Evolutionary conservation across 1,140 invertebrate genomes (phyloP).

Genomic region (Ptiloglossa arizonensis): DNA sequence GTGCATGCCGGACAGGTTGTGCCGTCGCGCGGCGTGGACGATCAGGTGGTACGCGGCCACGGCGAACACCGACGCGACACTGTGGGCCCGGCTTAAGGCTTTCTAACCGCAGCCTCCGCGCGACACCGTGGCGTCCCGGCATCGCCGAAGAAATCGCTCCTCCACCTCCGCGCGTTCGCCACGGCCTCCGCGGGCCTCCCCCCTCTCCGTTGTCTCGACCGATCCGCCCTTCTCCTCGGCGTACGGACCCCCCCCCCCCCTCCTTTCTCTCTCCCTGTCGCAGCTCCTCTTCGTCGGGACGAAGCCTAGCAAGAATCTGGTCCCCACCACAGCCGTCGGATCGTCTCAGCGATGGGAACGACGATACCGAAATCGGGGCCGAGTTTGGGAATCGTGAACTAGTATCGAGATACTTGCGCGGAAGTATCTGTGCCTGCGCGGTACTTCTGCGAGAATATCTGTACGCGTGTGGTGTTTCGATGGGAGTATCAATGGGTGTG

Average conservation of each 20-base stretch:
- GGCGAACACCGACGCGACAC: not conserved
- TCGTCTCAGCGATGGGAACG: too few species aligned
- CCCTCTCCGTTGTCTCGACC: not conserved
- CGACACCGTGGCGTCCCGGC: conserved; percentile 10
- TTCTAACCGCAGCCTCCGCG: conserved; percentile 70
- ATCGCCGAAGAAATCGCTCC: conserved; percentile 35
- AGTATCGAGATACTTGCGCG: too few species aligned
- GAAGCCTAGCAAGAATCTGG: conserved; percentile 31
- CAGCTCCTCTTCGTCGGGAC: not conserved
- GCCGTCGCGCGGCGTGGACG: conserved; percentile 15
- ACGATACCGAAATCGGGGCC: too few species aligned
- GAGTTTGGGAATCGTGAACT: too few species aligned
- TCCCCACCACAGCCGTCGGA: conserved; percentile 13
- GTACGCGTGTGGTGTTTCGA: too few species aligned
- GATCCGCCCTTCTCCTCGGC: not conserved
- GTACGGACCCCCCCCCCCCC: not conserved
- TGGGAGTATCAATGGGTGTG: too few species aligned
- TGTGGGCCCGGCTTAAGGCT: conserved; percentile 60
- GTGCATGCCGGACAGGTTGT: conserved; percentile 50
- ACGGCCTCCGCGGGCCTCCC: conserved; percentile 3
- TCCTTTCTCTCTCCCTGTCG: conserved; percentile 2
- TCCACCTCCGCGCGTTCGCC: conserved; percentile 29
- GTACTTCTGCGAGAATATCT: too few species aligned
- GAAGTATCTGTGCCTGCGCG: too few species aligned
- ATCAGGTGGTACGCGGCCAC: conserved; percentile 44